phyloP scores from a whole-genome alignment of 1,140 invertebrate genomes.

The Macrocentrus cingulum region DNA sequence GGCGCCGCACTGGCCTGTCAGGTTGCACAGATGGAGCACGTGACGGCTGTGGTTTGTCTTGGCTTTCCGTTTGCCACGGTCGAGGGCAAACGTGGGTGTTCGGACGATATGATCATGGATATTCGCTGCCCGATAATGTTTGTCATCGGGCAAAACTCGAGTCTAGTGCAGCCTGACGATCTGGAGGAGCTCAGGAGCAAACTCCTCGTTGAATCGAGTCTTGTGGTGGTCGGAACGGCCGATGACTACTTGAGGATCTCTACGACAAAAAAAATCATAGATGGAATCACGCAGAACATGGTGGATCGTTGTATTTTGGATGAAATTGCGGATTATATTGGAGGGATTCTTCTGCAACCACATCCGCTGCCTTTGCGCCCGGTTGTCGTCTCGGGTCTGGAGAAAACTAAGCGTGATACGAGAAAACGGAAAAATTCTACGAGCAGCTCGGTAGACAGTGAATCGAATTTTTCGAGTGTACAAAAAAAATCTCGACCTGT shows the following conservation, averaged over 20 bases:
- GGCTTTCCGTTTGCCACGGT: slow-evolving; percentile 79
- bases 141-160: slow-evolving; percentile 77
- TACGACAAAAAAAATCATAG: slow-evolving; percentile 69
- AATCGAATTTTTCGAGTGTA: slow-evolving; percentile 56
- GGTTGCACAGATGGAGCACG: slow-evolving; percentile 65
- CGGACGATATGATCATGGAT: slow-evolving; percentile 77
- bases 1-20: slow-evolving; percentile 74
- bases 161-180: slow-evolving; percentile 67
- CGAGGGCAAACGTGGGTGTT: slow-evolving; percentile 74
- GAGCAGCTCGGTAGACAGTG: slow-evolving; percentile 61
- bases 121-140: slow-evolving; percentile 76
- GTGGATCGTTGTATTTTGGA: slow-evolving; percentile 78
- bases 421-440: slow-evolving; percentile 58
- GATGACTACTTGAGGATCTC: slow-evolving; percentile 76
- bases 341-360: slow-evolving; percentile 62
- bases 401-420: slow-evolving; percentile 40
- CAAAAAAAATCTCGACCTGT: slow-evolving; percentile 47
- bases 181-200: slow-evolving; percentile 76
- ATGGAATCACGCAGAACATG: slow-evolving; percentile 79
- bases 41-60: slow-evolving; percentile 77
- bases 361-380: slow-evolving; percentile 63
- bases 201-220: slow-evolving; percentile 74
- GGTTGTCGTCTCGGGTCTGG: slow-evolving; percentile 36
- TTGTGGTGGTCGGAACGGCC: slow-evolving; percentile 81
- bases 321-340: slow-evolving; percentile 67